Evolutionary conservation across 1,140 invertebrate species (phyloP), one percentile per base, ranked within the genome.

Genomic region (Heliothis subflexa): DNA sequence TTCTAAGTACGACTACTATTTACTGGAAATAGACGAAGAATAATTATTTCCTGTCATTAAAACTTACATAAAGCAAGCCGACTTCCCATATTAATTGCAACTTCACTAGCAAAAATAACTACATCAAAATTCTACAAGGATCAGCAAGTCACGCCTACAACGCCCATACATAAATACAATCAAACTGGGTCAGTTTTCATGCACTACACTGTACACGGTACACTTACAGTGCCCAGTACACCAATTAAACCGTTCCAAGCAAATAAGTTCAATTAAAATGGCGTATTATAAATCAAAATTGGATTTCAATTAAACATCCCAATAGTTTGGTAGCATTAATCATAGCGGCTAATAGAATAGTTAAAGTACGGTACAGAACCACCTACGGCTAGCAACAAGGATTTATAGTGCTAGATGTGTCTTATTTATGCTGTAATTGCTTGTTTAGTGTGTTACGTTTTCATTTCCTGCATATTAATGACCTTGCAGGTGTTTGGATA

Each of bases 241-340:
- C 74, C 74, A 77, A 77, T 78, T 78, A 78, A 78, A 72, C 55
- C 40, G 25, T 55, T 72, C 50, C 33, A 11, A 74, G 71, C 62
- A 78, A 81, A 78, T 78, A 73, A 66, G 74, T 79, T 84, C 79
- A 83, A 85, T 88, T 82, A 88, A 85, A 83, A 33, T 55, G 50
- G 62, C 47, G 71, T 70, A 78, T 80, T 45, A 25, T 81, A 81
- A 81, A 81, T 81, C 79, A 81, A 77, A 77, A 72, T 83, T 62
- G 78, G 68, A 78, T 83, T 88, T 88, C 87, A 87, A 89, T 89
- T 87, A 88, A 87, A 78, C 76, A 81, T 85, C 81, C 80, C 72
- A 81, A 79, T 81, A 57, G 79, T 80, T 78, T 12, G 14, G 81
- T 47, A 25, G 78, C 79, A 85, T 86, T 84, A 84, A 86, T 86